These are phyloP conservation scores for Argyra leucocephala DNA, from an alignment of 2,888 invertebrate species.

Conservation along the genomic window DNA sequence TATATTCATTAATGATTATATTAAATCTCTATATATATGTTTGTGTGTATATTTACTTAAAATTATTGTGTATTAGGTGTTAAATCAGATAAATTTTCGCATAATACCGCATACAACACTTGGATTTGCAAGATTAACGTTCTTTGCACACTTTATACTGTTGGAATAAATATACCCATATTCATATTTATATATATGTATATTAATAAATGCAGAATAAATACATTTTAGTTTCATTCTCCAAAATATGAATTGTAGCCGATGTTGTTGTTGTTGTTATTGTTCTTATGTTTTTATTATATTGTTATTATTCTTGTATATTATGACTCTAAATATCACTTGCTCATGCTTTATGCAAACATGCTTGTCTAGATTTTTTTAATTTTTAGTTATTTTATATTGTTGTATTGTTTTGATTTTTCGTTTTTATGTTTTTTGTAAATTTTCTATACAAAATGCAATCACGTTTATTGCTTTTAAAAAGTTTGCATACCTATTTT, in stretches of 20 bases:
- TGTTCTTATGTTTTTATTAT: slow-evolving; percentile 2
- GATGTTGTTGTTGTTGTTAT: slow-evolving; percentile 8
- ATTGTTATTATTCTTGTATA: slow-evolving; percentile 8
- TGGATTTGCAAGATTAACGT: slow-evolving; percentile 45
- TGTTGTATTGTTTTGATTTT: not conserved
- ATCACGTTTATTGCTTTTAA: slow-evolving; percentile 4
- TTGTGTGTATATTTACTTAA: slow-evolving; percentile 29
- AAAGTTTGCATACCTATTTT: slow-evolving; percentile 3
- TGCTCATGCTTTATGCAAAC: slow-evolving; percentile 1
- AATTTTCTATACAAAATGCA: not conserved
- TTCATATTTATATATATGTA: not conserved
- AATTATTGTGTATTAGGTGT: slow-evolving; percentile 47
- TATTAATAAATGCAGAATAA: not conserved
- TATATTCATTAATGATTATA: not conserved
- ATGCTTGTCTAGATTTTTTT: not conserved
- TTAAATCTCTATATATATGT: not conserved
- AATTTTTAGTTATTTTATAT: not conserved
- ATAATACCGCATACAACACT: slow-evolving; percentile 46
- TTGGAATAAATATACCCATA: not conserved
- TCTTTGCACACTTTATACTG: slow-evolving; percentile 24
- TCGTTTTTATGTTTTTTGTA: not conserved
- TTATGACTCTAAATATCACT: not conserved
- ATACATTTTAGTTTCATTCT: not conserved
- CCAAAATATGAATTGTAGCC: slow-evolving; percentile 9
- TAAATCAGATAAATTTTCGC: slow-evolving; percentile 47